Evolutionary conservation across 2,888 invertebrate species (phyloP).

Genomic region (Beris chalybata): DNA sequence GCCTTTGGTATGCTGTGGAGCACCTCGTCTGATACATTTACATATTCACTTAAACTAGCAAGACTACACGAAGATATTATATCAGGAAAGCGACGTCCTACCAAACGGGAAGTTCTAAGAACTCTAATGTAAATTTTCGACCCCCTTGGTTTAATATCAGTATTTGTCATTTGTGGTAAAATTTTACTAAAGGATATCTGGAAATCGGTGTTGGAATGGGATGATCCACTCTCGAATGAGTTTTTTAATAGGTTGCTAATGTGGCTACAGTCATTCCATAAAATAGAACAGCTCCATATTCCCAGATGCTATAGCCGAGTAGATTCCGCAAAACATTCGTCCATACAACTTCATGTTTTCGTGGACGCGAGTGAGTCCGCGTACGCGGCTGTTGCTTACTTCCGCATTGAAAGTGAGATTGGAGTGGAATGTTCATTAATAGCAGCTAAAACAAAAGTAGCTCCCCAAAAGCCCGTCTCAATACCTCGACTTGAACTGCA

Average conservation of each 20-base stretch:
- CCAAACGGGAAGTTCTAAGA: slow-evolving; percentile 38
- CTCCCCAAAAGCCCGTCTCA: slow-evolving; percentile 24
- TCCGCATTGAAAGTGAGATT: neutral
- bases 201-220: slow-evolving; percentile 36
- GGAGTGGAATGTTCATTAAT: slow-evolving; percentile 1
- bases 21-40: slow-evolving; percentile 28
- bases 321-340: neutral
- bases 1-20: slow-evolving; percentile 39
- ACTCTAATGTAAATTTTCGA: slow-evolving; percentile 35
- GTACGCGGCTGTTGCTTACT: slow-evolving; percentile 14
- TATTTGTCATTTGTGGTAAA: slow-evolving; percentile 28
- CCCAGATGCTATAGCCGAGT: slow-evolving; percentile 34
- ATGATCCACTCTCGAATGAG: slow-evolving; percentile 34
- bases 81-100: slow-evolving; percentile 28
- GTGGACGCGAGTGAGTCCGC: slow-evolving; percentile 8
- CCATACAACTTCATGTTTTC: slow-evolving; percentile 19
- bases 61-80: slow-evolving; percentile 33
- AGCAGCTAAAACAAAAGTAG: slow-evolving; percentile 20
- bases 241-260: slow-evolving; percentile 28
- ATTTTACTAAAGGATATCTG: slow-evolving; percentile 40
- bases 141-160: neutral
- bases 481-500: slow-evolving; percentile 28
- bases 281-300: slow-evolving; percentile 28
- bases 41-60: slow-evolving; percentile 17
- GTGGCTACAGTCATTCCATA: slow-evolving; percentile 27